These are phyloP conservation scores for Hypomesus transpacificus DNA, from an alignment of 2,113 vertebrate genomes.

Conservation along the genomic window DNA sequence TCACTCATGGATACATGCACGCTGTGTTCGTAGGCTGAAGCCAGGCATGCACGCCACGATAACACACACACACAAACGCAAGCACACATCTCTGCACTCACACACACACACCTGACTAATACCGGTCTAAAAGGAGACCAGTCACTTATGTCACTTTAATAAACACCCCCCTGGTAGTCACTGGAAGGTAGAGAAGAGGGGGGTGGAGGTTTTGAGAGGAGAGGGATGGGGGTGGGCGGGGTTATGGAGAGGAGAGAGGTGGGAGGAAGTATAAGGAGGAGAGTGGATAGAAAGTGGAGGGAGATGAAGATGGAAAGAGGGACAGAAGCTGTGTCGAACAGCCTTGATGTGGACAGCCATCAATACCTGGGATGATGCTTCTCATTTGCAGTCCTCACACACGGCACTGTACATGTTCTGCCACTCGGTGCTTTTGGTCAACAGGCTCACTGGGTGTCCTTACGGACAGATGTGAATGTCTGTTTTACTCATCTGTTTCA, in stretches of 20 bases:
- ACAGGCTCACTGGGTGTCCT: no score
- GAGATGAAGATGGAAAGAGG: neutral
- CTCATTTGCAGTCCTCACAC: neutral
- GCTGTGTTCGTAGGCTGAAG: no score
- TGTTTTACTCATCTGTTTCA: no score
- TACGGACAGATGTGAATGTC: no score
- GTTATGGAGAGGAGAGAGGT: no score
- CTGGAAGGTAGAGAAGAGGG: conserved; percentile 3
- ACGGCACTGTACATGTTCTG: neutral
- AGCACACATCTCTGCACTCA: neutral
- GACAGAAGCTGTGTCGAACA: neutral
- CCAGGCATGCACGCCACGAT: neutral
- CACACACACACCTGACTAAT: neutral
- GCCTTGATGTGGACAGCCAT: neutral
- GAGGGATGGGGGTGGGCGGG: neutral
- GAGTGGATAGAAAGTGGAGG: neutral
- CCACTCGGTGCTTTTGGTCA: no score
- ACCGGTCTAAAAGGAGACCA: no score
- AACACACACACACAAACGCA: neutral
- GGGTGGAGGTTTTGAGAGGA: neutral
- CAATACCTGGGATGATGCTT: neutral
- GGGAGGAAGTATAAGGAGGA: no score
- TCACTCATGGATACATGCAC: neutral
- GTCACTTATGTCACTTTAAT: no score
- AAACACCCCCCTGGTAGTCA: neutral